Evolutionary conservation across 2,113 vertebrate species (phyloP).

Genomic region (Echinops telfairi): DNA sequence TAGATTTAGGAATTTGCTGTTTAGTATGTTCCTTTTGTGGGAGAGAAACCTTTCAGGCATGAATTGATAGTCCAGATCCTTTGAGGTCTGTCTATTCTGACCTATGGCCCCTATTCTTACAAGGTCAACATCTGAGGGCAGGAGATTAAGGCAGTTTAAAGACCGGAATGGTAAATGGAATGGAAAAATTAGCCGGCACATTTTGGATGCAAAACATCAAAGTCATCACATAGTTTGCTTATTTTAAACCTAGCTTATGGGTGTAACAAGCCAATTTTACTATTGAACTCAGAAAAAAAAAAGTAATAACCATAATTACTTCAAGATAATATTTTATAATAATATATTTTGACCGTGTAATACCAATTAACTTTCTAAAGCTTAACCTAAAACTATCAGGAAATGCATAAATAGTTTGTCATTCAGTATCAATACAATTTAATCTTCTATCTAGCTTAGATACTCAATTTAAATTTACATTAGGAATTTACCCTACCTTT

Average conservation of each 20-base stretch:
- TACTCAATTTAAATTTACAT: slow-evolving; percentile 63
- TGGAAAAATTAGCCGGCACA: slow-evolving; percentile 92
- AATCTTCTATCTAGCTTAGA: slow-evolving; percentile 24
- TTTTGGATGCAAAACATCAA: slow-evolving; percentile 92
- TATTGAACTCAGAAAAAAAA: slow-evolving; percentile 80
- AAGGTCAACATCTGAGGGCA: slow-evolving; percentile 93
- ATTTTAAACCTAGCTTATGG: slow-evolving; percentile 89
- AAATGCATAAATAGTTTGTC: slow-evolving; percentile 62
- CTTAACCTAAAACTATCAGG: slow-evolving; percentile 39
- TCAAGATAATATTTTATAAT: slow-evolving; percentile 39
- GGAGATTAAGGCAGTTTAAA: slow-evolving; percentile 93
- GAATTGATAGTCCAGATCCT: slow-evolving; percentile 92
- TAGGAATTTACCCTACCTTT: slow-evolving; percentile 26
- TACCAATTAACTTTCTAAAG: slow-evolving; percentile 47
- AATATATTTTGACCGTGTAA: slow-evolving; percentile 36
- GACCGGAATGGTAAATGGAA: slow-evolving; percentile 90
- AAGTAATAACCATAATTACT: slow-evolving; percentile 81
- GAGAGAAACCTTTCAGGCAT: slow-evolving; percentile 90
- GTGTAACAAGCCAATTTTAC: slow-evolving; percentile 88
- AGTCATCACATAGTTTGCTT: slow-evolving; percentile 90
- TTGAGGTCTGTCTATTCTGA: slow-evolving; percentile 91
- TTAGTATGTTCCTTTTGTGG: slow-evolving; percentile 88
- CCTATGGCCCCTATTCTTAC: slow-evolving; percentile 91
- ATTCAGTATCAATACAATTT: not conserved
- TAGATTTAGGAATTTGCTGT: slow-evolving; percentile 90